Percentiles rank a stretch among this genome's conserved stretches.
Evolutionary conservation across 1,140 invertebrate species (phyloP).

Genomic region (Drosophila mayri): DNA sequence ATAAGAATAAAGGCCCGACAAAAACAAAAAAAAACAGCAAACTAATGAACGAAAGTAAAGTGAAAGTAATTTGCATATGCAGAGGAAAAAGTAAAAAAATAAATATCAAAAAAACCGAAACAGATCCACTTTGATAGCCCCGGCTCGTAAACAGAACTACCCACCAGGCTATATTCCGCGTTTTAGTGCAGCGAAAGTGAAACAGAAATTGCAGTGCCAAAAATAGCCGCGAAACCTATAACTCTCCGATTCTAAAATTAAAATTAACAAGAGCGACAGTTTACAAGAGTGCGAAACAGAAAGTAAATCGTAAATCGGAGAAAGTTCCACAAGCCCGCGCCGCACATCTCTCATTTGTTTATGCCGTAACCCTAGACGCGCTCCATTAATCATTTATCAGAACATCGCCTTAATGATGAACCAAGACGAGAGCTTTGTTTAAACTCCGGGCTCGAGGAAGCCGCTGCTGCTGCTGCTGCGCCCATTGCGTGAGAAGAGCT

Average conservation of each 20-base stretch:
- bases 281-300: conserved; percentile 72
- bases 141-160: conserved; percentile 29
- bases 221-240: conserved; percentile 31
- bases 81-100: conserved; percentile 4
- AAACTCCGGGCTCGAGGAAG: neutral
- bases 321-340: conserved; percentile 51
- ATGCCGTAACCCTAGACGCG: conserved; percentile 65
- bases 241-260: conserved; percentile 64
- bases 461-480: neutral
- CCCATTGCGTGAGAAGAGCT: conserved; percentile 53
- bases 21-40: neutral
- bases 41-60: conserved; percentile 79
- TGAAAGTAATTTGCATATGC: conserved; percentile 80
- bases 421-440: conserved; percentile 21
- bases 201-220: conserved; percentile 56
- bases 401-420: conserved; percentile 67
- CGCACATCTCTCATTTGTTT: conserved; percentile 55
- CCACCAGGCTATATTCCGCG: conserved; percentile 7
- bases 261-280: conserved; percentile 33
- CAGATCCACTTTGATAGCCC: conserved; percentile 53
- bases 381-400: conserved; percentile 77
- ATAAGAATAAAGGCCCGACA: conserved; percentile 67
- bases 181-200: conserved; percentile 75
- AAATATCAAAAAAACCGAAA: conserved; percentile 7
- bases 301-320: conserved; percentile 80